Evolutionary conservation across 2,113 vertebrate genomes (phyloP).

Genomic region (Trochalopteron elliotii): DNA sequence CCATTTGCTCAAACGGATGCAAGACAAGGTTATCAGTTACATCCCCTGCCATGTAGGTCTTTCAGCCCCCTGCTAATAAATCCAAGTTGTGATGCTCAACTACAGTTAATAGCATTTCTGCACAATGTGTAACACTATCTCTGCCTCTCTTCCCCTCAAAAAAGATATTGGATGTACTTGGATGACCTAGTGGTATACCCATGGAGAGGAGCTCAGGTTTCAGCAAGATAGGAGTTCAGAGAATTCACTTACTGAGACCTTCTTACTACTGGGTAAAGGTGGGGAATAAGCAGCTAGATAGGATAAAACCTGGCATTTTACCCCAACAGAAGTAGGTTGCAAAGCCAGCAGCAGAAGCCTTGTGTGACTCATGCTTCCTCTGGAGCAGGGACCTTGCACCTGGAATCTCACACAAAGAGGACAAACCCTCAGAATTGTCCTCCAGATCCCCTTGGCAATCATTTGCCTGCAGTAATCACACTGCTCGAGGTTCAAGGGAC

Average conservation of each 20-base stretch:
- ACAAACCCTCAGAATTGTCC: background rate
- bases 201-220: background rate
- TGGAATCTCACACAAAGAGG: background rate
- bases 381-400: background rate
- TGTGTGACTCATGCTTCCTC: background rate
- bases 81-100: conserved; percentile 10
- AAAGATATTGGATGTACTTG: conserved; percentile 39
- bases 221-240: background rate
- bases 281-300: background rate
- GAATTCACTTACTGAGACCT: conserved; percentile 2
- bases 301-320: background rate
- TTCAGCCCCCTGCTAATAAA: conserved; percentile 20
- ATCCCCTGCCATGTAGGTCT: conserved; percentile 10
- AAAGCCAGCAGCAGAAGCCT: background rate
- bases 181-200: conserved; percentile 5
- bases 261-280: background rate
- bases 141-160: conserved; percentile 11
- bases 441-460: background rate
- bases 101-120: conserved; percentile 39
- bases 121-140: conserved; percentile 23
- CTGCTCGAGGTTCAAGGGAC: rapidly evolving
- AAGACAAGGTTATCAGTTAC: conserved; percentile 48
- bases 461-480: background rate
- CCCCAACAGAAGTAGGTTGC: background rate
- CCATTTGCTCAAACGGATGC: background rate